Evolutionary conservation across 2,113 vertebrate genomes (phyloP), one percentile per base, ranked within the genome.

Genomic region (Pseudolaguvia tuberculata): DNA sequence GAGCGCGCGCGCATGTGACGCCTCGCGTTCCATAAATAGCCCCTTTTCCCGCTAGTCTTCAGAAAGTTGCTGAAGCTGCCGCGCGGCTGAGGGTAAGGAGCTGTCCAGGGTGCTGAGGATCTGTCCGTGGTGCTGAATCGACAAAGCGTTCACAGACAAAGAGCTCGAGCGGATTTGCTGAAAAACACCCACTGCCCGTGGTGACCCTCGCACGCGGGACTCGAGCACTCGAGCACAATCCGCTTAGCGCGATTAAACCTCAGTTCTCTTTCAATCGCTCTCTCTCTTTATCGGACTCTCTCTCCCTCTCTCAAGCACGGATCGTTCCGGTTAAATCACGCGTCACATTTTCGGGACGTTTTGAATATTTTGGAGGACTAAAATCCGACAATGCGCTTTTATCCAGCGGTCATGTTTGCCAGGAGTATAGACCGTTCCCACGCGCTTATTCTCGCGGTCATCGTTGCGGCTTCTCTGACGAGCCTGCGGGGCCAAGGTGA

Each of bases 81-180:
- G 53, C 20, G 53, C 52, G 31, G 31, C 68, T 25, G 53, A 23
- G 51, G 31, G 29, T 14, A 20, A 27, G 35, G 69, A 56, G 69
- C 52, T 42, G 68, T 4, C 31, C 68, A 13, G 5, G 20, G 47
- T 52, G 1, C 27, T 69, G 47, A 91, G 94, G 94, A 92, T 93
- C 95, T 96, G 91, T 94, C 94, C 93, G 80, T 66, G 90, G 91
- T 92, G 86, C 91, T 91, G 90, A 91, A 88, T 58, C 63, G 23
- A 31, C 61, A 52, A 29, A 8, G 13, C 59, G 59, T 20, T 42
- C 39, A 42, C 31, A 39, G 31, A 39, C 27, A 11, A 9, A 20
- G 27, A 11, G 17, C 25, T 58, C 55, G 6, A 8, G 13, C 23
- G 55, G 23, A 21, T 11, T n/a, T 21, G 9, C 52, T 53, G 12